Evolutionary conservation across 2,797 vertebrate genomes (phyloP).

Genomic region (Cossypha niveicapilla): DNA sequence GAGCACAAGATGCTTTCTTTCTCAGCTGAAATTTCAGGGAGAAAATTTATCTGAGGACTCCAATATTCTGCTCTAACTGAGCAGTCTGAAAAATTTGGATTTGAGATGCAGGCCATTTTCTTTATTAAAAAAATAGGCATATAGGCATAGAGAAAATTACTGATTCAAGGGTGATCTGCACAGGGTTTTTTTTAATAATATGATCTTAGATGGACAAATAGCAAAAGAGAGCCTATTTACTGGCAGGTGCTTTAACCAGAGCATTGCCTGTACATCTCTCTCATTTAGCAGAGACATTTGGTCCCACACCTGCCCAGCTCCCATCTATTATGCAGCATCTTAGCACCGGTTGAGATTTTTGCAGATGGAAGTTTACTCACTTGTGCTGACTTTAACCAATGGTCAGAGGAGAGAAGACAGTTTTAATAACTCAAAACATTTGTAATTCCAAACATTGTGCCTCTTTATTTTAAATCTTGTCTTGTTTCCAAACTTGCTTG

Average conservation of each 20-base stretch:
- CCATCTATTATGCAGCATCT: neutral
- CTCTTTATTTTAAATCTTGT: neutral
- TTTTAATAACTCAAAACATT: neutral
- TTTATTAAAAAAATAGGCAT: neutral
- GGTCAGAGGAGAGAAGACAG: neutral
- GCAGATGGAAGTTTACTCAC: neutral
- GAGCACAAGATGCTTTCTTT: neutral
- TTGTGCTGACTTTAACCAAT: neutral
- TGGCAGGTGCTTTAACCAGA: neutral
- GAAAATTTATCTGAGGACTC: neutral
- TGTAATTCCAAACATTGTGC: neutral
- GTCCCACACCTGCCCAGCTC: neutral
- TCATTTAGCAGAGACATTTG: constrained; percentile 12
- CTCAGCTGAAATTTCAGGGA: constrained; percentile 8
- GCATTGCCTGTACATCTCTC: neutral
- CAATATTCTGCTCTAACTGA: neutral
- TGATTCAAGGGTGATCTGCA: neutral
- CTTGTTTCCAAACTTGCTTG: neutral
- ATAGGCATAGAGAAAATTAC: neutral
- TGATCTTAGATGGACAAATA: neutral
- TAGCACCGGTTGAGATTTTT: neutral
- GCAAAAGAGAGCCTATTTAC: neutral
- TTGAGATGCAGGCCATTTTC: neutral
- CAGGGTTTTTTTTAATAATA: neutral
- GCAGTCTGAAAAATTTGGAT: neutral